Base-by-base conservation (phyloP, 2,113 vertebrate genomes). In the Corydoras sp. region DNA sequence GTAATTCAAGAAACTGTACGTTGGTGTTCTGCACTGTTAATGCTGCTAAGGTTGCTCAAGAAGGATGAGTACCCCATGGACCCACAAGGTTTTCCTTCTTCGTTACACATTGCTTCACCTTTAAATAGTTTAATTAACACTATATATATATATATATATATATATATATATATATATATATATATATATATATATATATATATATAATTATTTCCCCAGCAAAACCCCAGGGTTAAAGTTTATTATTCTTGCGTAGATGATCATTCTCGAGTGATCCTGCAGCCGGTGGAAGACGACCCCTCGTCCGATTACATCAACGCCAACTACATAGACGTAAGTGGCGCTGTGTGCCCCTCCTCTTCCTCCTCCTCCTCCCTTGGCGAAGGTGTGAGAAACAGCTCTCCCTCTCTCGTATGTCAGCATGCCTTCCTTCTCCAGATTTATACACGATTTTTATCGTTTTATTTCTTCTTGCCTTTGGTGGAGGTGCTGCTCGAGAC, bases 261-360 rank as follows among this genome's bases (percentile, higher is more conserved):
- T 88, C 97, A 99, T 84, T 99, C 97, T 84, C 92, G 97, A 88
- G 97, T 99, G 89, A 97, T 99, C 87, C 89, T 99, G 81, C 95
- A 99, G 81, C 94, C 96, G 75, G 93, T 98, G 67, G 96, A 98
- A 83, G 96, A 98, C 77, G 97, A 99, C 81, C 95, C 96, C 75
- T 95, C 96, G 85, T 98, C 96, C 77, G 97, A 99, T 90, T 99
- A 99, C 87, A 99, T 99, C 89, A 99, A 99, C 91, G 97, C 97
- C 89, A 99, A 99, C 92, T 99, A 99, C 86, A 98, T 99, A 88
- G 97, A 99, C 89, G 97, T 99, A 96, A 99, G 97, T 99, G 87
- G 89, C 83, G 88, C 85, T 86, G 81, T 83, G 86, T 83, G 85
- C 86, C 88, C 84, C 85, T 60, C 67, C 56, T 69, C 66, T 54